Evolutionary conservation across 1,140 invertebrate species (phyloP), one percentile per base, ranked within the genome.

Genomic region (Meloidogyne exigua): DNA sequence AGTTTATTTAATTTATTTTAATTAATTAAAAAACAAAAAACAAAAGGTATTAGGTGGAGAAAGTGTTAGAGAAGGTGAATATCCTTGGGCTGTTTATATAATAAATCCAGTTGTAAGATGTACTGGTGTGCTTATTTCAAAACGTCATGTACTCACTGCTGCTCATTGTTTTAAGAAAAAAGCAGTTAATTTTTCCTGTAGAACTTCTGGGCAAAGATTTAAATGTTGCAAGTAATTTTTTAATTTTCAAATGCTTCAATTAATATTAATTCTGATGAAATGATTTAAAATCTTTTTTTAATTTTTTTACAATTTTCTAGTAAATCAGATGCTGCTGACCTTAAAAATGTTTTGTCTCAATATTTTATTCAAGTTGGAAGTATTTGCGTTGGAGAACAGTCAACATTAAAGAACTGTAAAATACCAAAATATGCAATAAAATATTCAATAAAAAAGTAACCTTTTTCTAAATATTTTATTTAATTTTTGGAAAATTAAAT

Each of bases 71-170:
- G 68, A 69, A 69, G 68, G 68, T 15, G 36, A 69, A 69, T 32
- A 13, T 18, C 68, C 68, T 15, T 69, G 68, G 68, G 68, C 68
- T 32, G 68, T 36, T 23, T 39, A 39, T 44, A 9, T 69, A 32
- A 49, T 49, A 69, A 26, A 69, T 42, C 36, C 21, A 69, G 11
- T 23, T 13, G 0, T 69, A 18, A 44, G 39, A 44, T 69, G 68
- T 69, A 69, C 68, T 23, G 68, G 68, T 23, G 49, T 49, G 1
- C 28, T 69, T 23, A 49, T 69, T 11, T 69, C 68, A 12, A 69
- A 69, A 32, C 68, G 23, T 32, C 68, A 69, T 69, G 68, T 69
- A 23, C 68, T 69, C 68, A 69, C 68, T 3, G 28, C 68, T 69
- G 68, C 68, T 39, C 68, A 69, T 69, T 69, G 68, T 18, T 69